These are phyloP conservation scores for Halcyon chelicuti DNA, from an alignment of 2,797 vertebrate genomes.

Conservation along the genomic window DNA sequence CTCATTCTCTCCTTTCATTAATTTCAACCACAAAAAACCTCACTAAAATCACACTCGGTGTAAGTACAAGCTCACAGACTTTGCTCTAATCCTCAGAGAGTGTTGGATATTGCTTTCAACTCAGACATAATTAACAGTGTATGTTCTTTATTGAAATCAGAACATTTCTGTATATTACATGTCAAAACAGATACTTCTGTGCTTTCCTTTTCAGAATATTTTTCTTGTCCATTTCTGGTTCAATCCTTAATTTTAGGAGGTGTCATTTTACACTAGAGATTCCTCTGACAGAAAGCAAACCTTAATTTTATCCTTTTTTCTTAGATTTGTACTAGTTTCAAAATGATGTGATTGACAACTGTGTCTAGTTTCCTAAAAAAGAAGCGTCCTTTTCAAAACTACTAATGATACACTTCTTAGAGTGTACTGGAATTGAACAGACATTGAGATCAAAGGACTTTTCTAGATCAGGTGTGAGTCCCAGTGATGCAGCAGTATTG, in stretches of 20 bases:
- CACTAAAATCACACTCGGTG: neutral
- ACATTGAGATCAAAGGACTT: neutral
- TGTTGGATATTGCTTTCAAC: neutral
- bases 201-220: neutral
- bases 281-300: neutral
- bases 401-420: neutral
- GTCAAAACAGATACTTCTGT: neutral
- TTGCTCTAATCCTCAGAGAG: neutral
- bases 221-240: neutral
- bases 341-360: neutral
- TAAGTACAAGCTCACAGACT: neutral
- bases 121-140: neutral
- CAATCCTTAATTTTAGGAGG: neutral
- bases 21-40: neutral
- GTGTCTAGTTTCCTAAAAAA: neutral
- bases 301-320: neutral
- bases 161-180: neutral
- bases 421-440: neutral
- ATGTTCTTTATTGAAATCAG: neutral
- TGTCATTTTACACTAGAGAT: fast-evolving
- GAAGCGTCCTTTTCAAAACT: neutral
- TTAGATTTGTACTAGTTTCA: neutral
- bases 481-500: neutral
- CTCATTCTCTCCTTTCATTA: neutral
- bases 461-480: neutral